These are phyloP conservation scores for Zaprionus ornatus DNA, from an alignment of 1,140 invertebrate genomes.

Conservation along the genomic window DNA sequence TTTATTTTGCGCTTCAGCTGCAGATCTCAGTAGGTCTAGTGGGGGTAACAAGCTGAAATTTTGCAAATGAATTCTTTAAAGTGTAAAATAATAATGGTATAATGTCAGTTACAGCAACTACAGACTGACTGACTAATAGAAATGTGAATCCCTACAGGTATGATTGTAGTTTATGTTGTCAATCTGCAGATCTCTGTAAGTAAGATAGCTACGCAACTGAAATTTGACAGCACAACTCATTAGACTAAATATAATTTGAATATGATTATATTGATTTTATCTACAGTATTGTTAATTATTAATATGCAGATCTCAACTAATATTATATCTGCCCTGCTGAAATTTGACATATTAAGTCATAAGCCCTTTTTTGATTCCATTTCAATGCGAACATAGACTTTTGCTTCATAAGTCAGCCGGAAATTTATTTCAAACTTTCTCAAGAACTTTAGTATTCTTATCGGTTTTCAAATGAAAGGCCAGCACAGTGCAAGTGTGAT, in stretches of 20 bases:
- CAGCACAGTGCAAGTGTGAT: slow-evolving; percentile 32
- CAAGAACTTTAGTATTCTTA: not conserved
- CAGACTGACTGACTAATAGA: not conserved
- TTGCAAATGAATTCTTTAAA: not conserved
- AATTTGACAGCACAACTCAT: not conserved
- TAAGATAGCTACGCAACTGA: not conserved
- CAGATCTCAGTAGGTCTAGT: not conserved
- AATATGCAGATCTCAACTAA: not conserved
- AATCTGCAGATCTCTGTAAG: not conserved
- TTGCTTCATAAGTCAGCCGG: not conserved
- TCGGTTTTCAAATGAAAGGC: not conserved
- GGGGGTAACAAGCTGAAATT: not conserved
- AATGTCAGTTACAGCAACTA: not conserved
- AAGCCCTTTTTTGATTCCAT: not conserved
- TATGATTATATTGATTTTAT: not conserved
- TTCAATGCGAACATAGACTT: not conserved
- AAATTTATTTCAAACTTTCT: not conserved
- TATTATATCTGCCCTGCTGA: not conserved
- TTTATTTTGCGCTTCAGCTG: not conserved
- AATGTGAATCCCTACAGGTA: too few relatives aligned
- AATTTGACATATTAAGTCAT: not conserved
- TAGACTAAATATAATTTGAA: not conserved
- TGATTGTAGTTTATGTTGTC: not conserved
- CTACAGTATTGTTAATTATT: not conserved
- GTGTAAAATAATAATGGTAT: not conserved